Base-by-base conservation (phyloP, 2,888 invertebrate species). In the Mesodorylaimus sp. region DNA sequence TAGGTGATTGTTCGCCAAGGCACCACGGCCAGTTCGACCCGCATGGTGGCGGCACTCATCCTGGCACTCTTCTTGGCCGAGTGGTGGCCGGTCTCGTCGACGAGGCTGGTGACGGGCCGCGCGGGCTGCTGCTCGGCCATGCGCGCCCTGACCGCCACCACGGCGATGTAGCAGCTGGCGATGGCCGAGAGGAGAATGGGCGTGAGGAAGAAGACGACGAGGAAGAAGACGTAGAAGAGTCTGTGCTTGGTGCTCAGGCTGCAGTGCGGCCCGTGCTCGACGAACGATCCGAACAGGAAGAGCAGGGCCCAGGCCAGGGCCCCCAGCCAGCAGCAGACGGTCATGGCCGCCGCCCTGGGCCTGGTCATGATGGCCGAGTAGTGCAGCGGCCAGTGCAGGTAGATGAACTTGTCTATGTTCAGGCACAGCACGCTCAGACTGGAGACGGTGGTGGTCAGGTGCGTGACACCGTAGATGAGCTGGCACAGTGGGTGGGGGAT, bases 361-460 rank as follows among this genome's bases (percentile, higher is more conserved):
- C 28, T 5, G 21, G 16, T 50, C 32, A 50, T 36, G 19, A 50
- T 48, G 3, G 32, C 16, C 23, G 16, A n/a, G 25, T 50, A 50
- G 25, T 48, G 50, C 36, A 50, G 26, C 29, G 50, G 50, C 19
- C 26, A 16, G 3, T 29, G 50, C n/a, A 50, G 36, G 24, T 25
- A 29, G 10, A 46, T 19, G 32, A 50, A 50, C 21, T 50, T 50
- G 38, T 50, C 50, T 10, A 50, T 25, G 26, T 50, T 50, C 16
- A 50, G 47, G 16, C 25, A 29, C 25, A 50, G 37, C 25, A 50
- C 24, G 26, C 50, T 50, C 3, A 48, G 23, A 44, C 49, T 48
- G 13, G 49, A 48, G n/a, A 19, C 43, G 3, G 37, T 48, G 2
- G 49, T 23, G 21, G 27, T 24, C 3, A 46, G 28, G 39, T 48